Conservation (phyloP, 2,797 vertebrate genomes). For the Melanogrammus aeglefinus region DNA sequence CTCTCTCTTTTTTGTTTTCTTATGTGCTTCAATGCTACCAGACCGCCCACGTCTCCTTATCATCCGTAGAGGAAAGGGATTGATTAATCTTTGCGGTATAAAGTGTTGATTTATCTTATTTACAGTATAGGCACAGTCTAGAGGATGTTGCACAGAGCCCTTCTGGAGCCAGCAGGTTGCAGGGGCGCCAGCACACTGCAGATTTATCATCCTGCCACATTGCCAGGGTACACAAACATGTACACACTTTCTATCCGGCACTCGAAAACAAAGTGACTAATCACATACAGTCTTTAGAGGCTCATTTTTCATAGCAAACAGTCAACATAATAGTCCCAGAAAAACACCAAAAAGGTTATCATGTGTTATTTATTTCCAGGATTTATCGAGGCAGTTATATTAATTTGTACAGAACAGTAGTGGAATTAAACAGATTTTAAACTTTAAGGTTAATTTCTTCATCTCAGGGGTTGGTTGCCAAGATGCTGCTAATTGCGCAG, state of each 20-base stretch:
- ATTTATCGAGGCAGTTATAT: slow-evolving; percentile 24
- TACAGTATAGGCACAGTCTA: background rate
- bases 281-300: slow-evolving; percentile 38
- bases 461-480: background rate
- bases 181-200: slow-evolving; percentile 15
- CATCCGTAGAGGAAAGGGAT: background rate
- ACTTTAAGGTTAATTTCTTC: background rate
- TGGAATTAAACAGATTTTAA: background rate
- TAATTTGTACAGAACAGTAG: background rate
- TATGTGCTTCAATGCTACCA: slow-evolving; percentile 2
- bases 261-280: slow-evolving; percentile 53
- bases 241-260: slow-evolving; percentile 35
- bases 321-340: slow-evolving; percentile 41
- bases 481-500: background rate
- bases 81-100: slow-evolving; percentile 8
- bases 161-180: background rate
- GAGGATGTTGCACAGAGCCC: slow-evolving; percentile 4
- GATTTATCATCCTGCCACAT: slow-evolving; percentile 57
- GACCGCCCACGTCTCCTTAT: slow-evolving; percentile 8
- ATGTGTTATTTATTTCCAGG: slow-evolving; percentile 35
- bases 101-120: background rate
- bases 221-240: slow-evolving; percentile 35
- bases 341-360: slow-evolving; percentile 17
- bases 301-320: slow-evolving; percentile 59
- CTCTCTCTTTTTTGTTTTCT: background rate